Conservation (phyloP, 2,113 vertebrate species). For the Physeter macrocephalus region DNA sequence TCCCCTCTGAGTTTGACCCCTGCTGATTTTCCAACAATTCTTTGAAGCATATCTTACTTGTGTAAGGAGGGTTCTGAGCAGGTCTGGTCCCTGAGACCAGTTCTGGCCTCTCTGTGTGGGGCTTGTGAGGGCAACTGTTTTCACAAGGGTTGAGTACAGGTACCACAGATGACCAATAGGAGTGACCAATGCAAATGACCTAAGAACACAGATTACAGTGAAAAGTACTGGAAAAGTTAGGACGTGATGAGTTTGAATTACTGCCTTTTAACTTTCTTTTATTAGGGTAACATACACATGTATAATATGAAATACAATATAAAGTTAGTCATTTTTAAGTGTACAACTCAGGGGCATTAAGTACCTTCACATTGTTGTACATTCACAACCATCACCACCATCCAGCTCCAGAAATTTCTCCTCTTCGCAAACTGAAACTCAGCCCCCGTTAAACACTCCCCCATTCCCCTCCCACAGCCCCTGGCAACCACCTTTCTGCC, state of each 20-base stretch:
- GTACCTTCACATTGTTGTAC: accelerated
- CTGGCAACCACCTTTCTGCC: accelerated
- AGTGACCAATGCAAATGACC: accelerated
- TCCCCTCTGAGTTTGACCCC: background rate
- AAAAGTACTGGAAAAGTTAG: accelerated
- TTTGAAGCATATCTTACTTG: accelerated
- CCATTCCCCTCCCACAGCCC: accelerated
- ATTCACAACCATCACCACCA: accelerated
- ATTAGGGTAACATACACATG: accelerated
- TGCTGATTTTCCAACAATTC: accelerated
- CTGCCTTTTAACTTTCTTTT: accelerated
- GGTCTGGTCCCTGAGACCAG: accelerated
- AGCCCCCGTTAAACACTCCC: accelerated
- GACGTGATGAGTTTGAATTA: accelerated
- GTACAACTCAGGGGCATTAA: accelerated
- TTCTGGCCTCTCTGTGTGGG: accelerated
- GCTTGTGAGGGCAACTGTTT: accelerated
- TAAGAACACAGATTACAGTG: accelerated
- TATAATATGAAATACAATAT: background rate
- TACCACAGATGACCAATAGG: accelerated
- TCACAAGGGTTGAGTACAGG: accelerated
- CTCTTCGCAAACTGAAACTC: too few species aligned
- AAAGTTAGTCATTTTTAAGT: accelerated
- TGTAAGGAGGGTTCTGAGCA: accelerated
- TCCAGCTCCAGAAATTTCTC: background rate